Evolutionary conservation across 2,113 vertebrate genomes (phyloP).

Genomic region (Lagopus leucura): DNA sequence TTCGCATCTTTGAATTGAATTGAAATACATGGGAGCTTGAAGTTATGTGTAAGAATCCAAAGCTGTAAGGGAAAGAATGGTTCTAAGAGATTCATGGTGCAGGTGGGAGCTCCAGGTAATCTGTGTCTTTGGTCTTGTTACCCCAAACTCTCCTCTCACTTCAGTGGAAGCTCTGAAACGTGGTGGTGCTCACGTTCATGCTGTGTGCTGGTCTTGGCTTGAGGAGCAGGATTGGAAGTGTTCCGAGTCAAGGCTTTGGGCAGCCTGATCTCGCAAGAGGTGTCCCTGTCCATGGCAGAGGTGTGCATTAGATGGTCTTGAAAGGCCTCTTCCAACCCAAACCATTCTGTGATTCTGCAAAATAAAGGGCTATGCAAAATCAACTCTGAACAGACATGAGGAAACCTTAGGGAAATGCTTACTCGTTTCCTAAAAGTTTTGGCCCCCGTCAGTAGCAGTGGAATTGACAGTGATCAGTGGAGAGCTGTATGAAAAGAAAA

Average conservation of each 20-base stretch:
- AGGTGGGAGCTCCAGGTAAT: background rate
- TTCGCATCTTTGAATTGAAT: background rate
- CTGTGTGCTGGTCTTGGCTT: background rate
- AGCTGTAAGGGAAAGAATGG: background rate
- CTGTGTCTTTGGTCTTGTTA: background rate
- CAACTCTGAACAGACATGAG: background rate
- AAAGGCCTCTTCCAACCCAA: background rate
- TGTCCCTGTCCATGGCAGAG: background rate
- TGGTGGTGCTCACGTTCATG: background rate
- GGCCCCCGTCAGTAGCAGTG: background rate
- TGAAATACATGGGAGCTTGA: background rate
- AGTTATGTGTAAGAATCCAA: background rate
- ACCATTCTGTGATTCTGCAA: background rate
- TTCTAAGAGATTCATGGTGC: rapidly evolving
- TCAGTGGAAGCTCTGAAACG: background rate
- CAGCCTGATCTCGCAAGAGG: background rate
- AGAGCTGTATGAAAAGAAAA: constrained; percentile 34
- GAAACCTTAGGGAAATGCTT: background rate
- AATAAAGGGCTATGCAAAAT: background rate
- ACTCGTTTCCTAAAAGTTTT: background rate
- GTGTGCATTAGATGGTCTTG: background rate
- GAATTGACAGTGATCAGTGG: background rate
- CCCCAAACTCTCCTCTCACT: background rate
- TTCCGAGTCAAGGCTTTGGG: background rate
- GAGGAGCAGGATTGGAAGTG: background rate